phyloP scores from a whole-genome alignment of 2,797 vertebrate species.

The Brotula barbata region DNA sequence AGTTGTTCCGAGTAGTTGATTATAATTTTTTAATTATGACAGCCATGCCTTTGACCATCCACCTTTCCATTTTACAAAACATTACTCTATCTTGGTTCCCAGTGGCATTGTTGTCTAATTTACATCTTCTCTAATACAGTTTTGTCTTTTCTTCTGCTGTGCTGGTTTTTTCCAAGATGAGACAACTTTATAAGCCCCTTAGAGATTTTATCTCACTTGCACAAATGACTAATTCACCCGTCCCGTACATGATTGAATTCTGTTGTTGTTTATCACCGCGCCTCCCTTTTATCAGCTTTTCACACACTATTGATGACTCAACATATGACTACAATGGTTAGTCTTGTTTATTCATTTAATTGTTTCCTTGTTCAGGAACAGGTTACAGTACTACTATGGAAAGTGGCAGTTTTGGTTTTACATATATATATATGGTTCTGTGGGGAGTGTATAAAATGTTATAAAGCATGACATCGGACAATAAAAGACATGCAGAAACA shows the following conservation, averaged over 20 bases:
- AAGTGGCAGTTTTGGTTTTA: too few relatives aligned
- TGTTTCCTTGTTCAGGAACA: too few relatives aligned
- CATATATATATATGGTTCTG: too few relatives aligned
- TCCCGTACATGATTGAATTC: not conserved
- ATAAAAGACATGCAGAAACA: too few relatives aligned
- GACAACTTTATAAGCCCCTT: not conserved
- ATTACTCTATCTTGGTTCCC: too few relatives aligned
- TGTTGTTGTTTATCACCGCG: not conserved
- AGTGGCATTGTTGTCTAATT: not conserved
- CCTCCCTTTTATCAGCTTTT: constrained; percentile 1
- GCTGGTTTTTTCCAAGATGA: not conserved
- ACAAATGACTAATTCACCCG: not conserved
- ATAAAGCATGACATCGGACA: too few relatives aligned
- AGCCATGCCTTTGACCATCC: too few relatives aligned
- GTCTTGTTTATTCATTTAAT: too few relatives aligned
- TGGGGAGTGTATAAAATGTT: too few relatives aligned
- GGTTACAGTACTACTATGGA: too few relatives aligned
- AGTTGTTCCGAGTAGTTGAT: too few relatives aligned
- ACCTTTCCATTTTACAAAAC: not conserved
- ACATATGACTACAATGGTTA: not conserved
- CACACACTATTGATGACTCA: not conserved
- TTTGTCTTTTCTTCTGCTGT: not conserved
- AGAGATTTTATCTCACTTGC: not conserved
- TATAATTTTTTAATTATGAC: too few relatives aligned
- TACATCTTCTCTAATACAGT: not conserved